These are phyloP conservation scores for Crypturellus tataupa DNA, from an alignment of 2,797 vertebrate genomes.

Conservation along the genomic window DNA sequence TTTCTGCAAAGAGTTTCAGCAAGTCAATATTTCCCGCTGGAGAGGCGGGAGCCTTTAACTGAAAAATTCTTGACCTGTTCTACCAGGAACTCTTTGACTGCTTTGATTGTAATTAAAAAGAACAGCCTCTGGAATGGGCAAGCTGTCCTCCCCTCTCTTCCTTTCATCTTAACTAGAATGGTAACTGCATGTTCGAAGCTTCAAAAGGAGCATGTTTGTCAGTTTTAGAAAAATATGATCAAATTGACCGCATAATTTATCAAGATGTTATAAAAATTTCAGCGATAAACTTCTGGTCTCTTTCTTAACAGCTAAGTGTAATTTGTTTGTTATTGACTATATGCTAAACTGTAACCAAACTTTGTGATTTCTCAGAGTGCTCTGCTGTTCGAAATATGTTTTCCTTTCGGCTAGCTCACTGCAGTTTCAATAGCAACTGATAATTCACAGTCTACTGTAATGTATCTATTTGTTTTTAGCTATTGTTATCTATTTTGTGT, in stretches of 20 bases:
- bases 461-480: not conserved
- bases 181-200: not conserved
- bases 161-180: not conserved
- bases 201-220: not conserved
- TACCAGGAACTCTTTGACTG: not conserved
- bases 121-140: not conserved
- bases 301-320: not conserved
- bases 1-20: not conserved
- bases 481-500: constrained; percentile 1
- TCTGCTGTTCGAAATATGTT: not conserved
- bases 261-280: not conserved
- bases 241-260: not conserved
- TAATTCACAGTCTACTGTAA: not conserved
- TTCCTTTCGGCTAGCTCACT: not conserved
- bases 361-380: not conserved
- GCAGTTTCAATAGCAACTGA: not conserved
- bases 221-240: not conserved
- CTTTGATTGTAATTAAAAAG: constrained; percentile 9
- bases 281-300: not conserved
- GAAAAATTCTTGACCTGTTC: constrained; percentile 14
- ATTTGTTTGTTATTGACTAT: not conserved
- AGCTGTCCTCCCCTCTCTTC: not conserved
- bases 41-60: not conserved
- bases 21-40: not conserved
- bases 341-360: not conserved